Base-by-base conservation (phyloP, 2,113 vertebrate species). In the Eonycteris spelaea region DNA sequence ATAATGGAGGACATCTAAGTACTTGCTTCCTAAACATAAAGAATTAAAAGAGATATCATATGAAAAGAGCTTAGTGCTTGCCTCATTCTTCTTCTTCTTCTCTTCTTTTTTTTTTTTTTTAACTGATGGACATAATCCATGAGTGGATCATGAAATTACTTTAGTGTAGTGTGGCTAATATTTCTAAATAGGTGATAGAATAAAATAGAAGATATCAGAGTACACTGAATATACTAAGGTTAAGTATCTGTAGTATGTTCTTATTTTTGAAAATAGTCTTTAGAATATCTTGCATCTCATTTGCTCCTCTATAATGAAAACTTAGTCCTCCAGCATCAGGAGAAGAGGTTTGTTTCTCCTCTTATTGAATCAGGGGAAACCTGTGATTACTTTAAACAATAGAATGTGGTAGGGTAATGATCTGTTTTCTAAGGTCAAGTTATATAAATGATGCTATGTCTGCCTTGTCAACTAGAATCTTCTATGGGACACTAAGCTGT, bases 181-280 rank as follows among this genome's bases (percentile, higher is more conserved):
- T 93, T 91, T 94, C 67, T 57, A 77, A 79, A 94, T 48, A 71
- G 67, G 38, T 86, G n/a, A 68, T 43, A 87, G 78, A 90, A 59
- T 86, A 91, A 87, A 94, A 71, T 57, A 80, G 67, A 89, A 82
- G 75, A 45, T n/a, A 86, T 48, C 53, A 68, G 38, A 74, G 30
- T 65, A 51, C 12, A 71, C 33, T 33, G n/a, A 70, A 33, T 70
- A 10, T 57, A 80, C 75, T 40, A 55, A 91, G 38, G 59, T 68
- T 93, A 91, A 89, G 35, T 77, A 91, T 95, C 77, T 95, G 77
- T 80, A 82, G 83, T 38, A 68, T n/a, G 38, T 53, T 89, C 61
- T 85, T 85, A 70, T 85, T 91, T 95, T 9, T 75, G 70, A 61
- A 96, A 94, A 77, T 40, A 94, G 33, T n/a, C n/a, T 13, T 51